These are phyloP conservation scores for Caranx melampygus DNA, from an alignment of 2,113 vertebrate species.

Conservation along the genomic window DNA sequence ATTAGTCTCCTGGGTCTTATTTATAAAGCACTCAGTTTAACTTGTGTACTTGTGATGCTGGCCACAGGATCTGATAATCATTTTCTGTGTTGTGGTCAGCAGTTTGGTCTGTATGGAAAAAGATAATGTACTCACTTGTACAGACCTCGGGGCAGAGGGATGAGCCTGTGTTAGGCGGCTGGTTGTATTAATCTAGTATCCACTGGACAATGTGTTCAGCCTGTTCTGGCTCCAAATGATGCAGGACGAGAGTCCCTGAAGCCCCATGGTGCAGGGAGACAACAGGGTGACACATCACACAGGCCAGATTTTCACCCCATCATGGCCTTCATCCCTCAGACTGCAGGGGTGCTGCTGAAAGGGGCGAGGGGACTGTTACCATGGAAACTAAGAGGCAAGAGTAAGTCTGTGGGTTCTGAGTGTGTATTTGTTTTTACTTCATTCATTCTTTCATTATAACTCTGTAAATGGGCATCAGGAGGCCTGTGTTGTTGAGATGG, in stretches of 20 bases:
- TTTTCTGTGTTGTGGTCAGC: background rate
- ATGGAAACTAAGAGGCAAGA: constrained; percentile 61
- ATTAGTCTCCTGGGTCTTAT: background rate
- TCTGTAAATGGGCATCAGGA: background rate
- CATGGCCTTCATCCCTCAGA: constrained; percentile 75
- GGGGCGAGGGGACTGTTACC: constrained; percentile 61
- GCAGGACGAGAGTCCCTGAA: constrained; percentile 11
- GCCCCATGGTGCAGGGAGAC: constrained; percentile 11
- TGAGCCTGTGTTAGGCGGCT: constrained; percentile 24
- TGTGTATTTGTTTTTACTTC: constrained; percentile 25
- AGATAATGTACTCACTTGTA: background rate
- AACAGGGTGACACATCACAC: constrained; percentile 28
- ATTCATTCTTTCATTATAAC: constrained; percentile 2
- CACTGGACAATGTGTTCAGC: constrained; percentile 21
- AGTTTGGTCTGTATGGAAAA: constrained; percentile 14
- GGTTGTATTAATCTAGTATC: constrained; percentile 49
- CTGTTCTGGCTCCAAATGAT: constrained; percentile 54
- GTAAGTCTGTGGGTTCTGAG: constrained; percentile 39
- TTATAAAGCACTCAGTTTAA: background rate
- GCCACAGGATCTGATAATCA: constrained; percentile 13
- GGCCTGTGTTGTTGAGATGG: constrained; percentile 5
- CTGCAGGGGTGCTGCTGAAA: constrained; percentile 70
- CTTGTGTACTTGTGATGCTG: background rate
- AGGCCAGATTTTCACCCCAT: constrained; percentile 30
- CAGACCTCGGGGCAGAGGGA: constrained; percentile 30